Percentiles rank a stretch among this genome's conserved stretches.
phyloP scores from a whole-genome alignment of 2,888 invertebrate genomes.

The Xanthia icteritia region DNA sequence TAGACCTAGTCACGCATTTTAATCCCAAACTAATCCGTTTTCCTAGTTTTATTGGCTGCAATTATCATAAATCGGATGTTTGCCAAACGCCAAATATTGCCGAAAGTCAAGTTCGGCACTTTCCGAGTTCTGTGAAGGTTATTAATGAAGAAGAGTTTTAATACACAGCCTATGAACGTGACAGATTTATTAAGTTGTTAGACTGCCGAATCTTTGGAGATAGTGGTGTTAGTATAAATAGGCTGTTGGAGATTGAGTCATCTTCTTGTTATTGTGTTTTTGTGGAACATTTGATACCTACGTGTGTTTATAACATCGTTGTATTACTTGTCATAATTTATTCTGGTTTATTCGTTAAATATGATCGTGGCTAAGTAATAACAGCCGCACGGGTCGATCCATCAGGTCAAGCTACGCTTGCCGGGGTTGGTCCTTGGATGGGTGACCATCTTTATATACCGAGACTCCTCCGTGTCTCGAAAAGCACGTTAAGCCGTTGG shows the following conservation, averaged over 20 bases:
- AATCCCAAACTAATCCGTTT: slow-evolving; percentile 16
- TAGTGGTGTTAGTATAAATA: not conserved
- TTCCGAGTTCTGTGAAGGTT: slow-evolving; percentile 12
- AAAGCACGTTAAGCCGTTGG: too few species aligned
- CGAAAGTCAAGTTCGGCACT: slow-evolving; percentile 23
- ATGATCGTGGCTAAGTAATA: not conserved
- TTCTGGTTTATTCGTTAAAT: not conserved
- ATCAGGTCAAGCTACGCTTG: too few species aligned
- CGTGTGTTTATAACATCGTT: not conserved
- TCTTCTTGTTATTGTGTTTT: slow-evolving; percentile 31
- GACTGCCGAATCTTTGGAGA: slow-evolving; percentile 37
- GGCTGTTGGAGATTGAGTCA: slow-evolving; percentile 29
- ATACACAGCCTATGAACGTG: slow-evolving; percentile 32
- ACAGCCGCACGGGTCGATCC: too few species aligned
- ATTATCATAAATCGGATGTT: slow-evolving; percentile 31
- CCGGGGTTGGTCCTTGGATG: too few species aligned
- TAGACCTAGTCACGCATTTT: slow-evolving; percentile 13
- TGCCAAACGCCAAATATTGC: slow-evolving; percentile 24
- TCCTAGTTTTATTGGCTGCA: slow-evolving; percentile 32
- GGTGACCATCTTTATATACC: too few species aligned
- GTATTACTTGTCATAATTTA: not conserved
- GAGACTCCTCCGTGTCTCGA: too few species aligned
- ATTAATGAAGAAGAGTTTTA: slow-evolving; percentile 58
- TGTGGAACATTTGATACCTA: not conserved
- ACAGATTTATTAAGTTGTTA: slow-evolving; percentile 37